A percentile compares a stretch with the other conserved stretches of the same genome.
These are phyloP conservation scores for Drosophila niveifrons DNA, from an alignment of 2,888 invertebrate genomes.

Conservation along the genomic window DNA sequence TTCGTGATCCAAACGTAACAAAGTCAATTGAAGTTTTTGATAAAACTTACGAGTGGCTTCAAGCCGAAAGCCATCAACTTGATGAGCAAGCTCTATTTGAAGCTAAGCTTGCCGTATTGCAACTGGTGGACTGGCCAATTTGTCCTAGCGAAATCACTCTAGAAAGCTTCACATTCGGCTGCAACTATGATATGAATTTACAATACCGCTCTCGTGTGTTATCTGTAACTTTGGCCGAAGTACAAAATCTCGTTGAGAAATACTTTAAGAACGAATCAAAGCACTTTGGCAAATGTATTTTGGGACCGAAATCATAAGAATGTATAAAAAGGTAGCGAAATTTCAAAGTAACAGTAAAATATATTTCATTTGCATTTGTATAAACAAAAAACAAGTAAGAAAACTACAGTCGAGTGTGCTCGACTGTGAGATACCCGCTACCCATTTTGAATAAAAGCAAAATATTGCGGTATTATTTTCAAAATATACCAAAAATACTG, in stretches of 20 bases:
- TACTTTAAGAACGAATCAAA: conserved; percentile 87
- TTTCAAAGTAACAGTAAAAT: background rate
- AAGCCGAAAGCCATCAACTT: conserved; percentile 87
- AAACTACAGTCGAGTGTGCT: too few species aligned
- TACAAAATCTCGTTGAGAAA: conserved; percentile 89
- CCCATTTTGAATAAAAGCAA: too few species aligned
- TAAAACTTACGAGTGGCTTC: conserved; percentile 90
- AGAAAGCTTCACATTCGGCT: conserved; percentile 90
- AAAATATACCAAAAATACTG: too few species aligned
- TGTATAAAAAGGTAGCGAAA: background rate
- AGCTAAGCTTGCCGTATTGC: conserved; percentile 95
- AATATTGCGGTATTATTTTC: too few species aligned
- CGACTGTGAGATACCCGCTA: too few species aligned
- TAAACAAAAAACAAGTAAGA: too few species aligned
- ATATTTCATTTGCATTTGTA: too few species aligned
- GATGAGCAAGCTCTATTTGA: conserved; percentile 91
- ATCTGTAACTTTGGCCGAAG: conserved; percentile 89
- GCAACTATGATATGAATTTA: conserved; percentile 92
- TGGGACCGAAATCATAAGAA: conserved; percentile 87
- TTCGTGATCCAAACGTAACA: conserved; percentile 94
- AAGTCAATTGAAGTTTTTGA: conserved; percentile 94
- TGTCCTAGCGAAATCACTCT: conserved; percentile 93
- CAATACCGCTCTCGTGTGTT: conserved; percentile 91
- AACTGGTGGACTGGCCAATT: conserved; percentile 94
- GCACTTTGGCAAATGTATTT: conserved; percentile 89